These are phyloP conservation scores for Borostomias antarcticus DNA, from an alignment of 2,797 vertebrate genomes.

Conservation along the genomic window DNA sequence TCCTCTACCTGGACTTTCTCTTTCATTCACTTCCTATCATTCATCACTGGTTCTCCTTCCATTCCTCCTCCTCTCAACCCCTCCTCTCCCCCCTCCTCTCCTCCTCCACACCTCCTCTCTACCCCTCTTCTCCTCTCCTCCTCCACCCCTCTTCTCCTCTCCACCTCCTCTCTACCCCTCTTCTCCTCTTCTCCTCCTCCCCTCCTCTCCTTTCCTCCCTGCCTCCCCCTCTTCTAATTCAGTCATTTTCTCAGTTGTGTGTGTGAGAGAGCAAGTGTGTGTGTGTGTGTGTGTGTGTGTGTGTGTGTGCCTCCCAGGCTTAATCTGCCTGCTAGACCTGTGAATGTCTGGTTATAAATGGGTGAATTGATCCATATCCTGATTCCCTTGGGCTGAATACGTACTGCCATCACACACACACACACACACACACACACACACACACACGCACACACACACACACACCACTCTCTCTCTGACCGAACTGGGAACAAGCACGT, in stretches of 20 bases:
- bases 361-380: constrained; percentile 8
- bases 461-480: neutral
- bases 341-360: constrained; percentile 2
- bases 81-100: neutral
- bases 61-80: neutral
- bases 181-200: neutral
- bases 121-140: neutral
- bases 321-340: neutral
- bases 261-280: neutral
- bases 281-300: neutral
- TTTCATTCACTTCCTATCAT: constrained; percentile 3
- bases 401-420: neutral
- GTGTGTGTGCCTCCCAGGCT: neutral
- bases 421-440: neutral
- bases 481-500: neutral
- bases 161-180: neutral
- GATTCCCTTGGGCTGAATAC: neutral
- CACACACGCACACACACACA: neutral
- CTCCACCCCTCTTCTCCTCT: neutral
- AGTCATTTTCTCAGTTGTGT: neutral
- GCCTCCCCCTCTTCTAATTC: neutral
- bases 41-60: constrained; percentile 1
- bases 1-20: constrained; percentile 13
- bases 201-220: neutral
- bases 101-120: neutral